phyloP scores from a whole-genome alignment of 1,140 invertebrate species.

The Drosophila rufa region DNA sequence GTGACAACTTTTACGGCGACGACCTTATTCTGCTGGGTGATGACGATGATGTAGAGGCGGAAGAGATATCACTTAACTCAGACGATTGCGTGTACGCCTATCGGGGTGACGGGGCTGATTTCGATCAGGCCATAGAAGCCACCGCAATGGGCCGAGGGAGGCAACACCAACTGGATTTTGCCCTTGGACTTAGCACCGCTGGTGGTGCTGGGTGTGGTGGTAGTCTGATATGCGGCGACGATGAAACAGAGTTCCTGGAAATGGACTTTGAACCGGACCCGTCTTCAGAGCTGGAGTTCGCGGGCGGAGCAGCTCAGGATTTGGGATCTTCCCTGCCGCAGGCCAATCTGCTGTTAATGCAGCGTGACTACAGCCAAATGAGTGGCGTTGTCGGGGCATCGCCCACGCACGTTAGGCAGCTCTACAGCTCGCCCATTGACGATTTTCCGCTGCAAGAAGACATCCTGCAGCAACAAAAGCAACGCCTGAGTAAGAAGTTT shows the following conservation, averaged over 20 bases:
- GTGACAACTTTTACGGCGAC: constrained; percentile 79
- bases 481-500: constrained; percentile 72
- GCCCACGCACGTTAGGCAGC: constrained; percentile 50
- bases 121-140: constrained; percentile 60
- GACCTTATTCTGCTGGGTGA: constrained; percentile 77
- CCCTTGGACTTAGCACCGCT: constrained; percentile 24
- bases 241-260: constrained; percentile 83
- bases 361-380: constrained; percentile 74
- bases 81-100: constrained; percentile 84
- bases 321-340: constrained; percentile 28
- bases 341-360: constrained; percentile 72
- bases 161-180: constrained; percentile 57
- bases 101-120: constrained; percentile 75
- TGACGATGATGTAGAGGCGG: constrained; percentile 73
- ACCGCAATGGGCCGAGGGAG: constrained; percentile 48
- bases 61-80: constrained; percentile 78
- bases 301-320: constrained; percentile 28
- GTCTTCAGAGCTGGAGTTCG: constrained; percentile 73
- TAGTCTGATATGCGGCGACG: constrained; percentile 46
- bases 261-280: constrained; percentile 84
- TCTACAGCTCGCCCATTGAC: constrained; percentile 78
- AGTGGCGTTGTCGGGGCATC: constrained; percentile 47
- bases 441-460: constrained; percentile 66
- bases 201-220: constrained; percentile 10
- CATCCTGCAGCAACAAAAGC: constrained; percentile 57